Conservation (phyloP, 2,797 vertebrate genomes). For the Alosa sapidissima region DNA sequence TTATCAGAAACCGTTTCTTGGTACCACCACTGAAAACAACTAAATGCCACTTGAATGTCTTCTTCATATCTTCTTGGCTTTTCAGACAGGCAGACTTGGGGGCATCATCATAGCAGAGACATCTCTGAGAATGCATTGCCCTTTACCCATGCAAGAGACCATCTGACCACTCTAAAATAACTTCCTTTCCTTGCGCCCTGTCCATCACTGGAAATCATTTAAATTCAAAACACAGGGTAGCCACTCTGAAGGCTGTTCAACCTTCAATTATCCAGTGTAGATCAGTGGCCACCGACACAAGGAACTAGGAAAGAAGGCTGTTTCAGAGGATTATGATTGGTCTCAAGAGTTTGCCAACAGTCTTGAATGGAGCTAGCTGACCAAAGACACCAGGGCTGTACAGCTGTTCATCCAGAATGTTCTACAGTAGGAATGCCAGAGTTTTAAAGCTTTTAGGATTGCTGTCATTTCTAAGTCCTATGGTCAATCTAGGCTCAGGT, state of each 20-base stretch:
- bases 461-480: neutral
- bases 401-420: slow-evolving; percentile 5
- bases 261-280: neutral
- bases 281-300: neutral
- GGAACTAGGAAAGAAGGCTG: neutral
- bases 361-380: neutral
- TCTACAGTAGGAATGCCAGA: neutral
- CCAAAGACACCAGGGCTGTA: neutral
- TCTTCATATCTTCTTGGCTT: neutral
- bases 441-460: neutral
- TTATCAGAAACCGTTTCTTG: neutral
- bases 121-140: slow-evolving; percentile 32
- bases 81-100: neutral
- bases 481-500: neutral
- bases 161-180: slow-evolving; percentile 22
- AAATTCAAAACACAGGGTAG: neutral
- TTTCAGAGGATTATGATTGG: neutral
- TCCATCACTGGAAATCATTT: neutral
- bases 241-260: neutral
- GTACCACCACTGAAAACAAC: neutral
- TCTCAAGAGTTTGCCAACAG: neutral
- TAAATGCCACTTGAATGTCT: neutral
- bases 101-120: slow-evolving; percentile 9
- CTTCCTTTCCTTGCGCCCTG: neutral
- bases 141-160: slow-evolving; percentile 2